Conservation (phyloP, 2,797 vertebrate genomes). For the Protosalanx chinensis region DNA sequence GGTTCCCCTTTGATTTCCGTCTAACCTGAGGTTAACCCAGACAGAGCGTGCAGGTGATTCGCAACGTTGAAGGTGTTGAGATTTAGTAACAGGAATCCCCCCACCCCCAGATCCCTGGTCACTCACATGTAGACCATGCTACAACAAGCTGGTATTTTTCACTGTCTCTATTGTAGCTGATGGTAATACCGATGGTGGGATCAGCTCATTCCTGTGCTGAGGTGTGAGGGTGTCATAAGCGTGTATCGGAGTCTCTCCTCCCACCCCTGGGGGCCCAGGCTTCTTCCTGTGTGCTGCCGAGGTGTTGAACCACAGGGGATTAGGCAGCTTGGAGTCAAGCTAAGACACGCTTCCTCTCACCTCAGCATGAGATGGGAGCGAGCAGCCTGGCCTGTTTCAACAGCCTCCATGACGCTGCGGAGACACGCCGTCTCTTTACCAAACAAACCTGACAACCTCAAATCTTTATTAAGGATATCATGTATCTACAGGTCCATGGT, state of each 20-base stretch:
- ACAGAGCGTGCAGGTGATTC: constrained; percentile 7
- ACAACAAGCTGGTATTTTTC: no score
- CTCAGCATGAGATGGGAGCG: constrained; percentile 21
- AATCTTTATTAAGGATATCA: not conserved
- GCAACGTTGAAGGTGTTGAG: not conserved
- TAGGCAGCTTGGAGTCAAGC: constrained; percentile 36
- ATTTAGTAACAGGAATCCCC: not conserved
- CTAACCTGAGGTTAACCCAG: constrained; percentile 40
- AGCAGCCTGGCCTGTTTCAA: not conserved
- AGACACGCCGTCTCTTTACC: not conserved
- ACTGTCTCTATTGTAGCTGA: not conserved
- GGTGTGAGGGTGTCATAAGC: not conserved
- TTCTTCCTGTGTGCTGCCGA: constrained; percentile 8
- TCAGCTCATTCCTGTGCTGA: not conserved
- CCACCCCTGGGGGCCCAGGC: no score
- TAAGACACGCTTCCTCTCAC: constrained; percentile 26
- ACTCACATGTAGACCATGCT: not conserved
- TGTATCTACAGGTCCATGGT: not conserved
- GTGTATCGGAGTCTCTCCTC: not conserved
- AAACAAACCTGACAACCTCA: not conserved
- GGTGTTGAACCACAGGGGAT: constrained; percentile 49
- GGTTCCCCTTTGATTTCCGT: constrained; percentile 32
- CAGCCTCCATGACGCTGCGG: not conserved
- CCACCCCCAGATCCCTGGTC: not conserved
- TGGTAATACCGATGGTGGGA: not conserved